These are phyloP conservation scores for Branchellion lobata DNA, from an alignment of 2,888 invertebrate genomes.

Conservation along the genomic window DNA sequence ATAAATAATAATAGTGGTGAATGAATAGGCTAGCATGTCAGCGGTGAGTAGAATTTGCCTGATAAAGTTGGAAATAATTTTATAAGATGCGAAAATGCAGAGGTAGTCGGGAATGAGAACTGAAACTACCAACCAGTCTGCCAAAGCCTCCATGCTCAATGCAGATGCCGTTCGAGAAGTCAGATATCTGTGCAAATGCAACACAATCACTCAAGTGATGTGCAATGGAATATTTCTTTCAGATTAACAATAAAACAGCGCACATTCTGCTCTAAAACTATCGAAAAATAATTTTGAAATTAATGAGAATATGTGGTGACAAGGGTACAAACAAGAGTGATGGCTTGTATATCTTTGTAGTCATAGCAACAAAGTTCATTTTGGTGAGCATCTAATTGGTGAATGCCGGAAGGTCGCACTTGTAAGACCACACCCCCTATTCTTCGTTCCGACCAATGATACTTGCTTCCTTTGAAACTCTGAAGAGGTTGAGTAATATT, in stretches of 20 bases:
- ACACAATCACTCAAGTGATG: not conserved
- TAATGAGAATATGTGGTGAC: no score
- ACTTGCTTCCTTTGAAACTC: constrained; percentile 87
- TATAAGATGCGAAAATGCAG: no score
- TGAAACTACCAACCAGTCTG: constrained; percentile 71
- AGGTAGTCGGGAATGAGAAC: no score
- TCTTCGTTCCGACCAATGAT: constrained; percentile 92
- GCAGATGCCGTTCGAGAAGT: constrained; percentile 79
- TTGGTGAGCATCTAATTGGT: constrained; percentile 83
- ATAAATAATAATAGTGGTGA: no score
- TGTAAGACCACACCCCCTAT: constrained; percentile 85
- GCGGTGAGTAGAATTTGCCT: no score
- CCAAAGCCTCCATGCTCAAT: constrained; percentile 88
- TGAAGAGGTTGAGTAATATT: constrained; percentile 62
- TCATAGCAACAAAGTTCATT: constrained; percentile 78
- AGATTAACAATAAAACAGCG: no score
- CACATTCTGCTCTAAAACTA: no score
- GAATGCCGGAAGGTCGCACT: constrained; percentile 86
- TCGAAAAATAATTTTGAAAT: no score
- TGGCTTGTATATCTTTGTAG: constrained; percentile 81
- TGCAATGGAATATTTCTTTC: no score
- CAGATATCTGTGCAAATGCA: constrained; percentile 68
- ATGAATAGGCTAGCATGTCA: no score
- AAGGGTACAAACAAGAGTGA: constrained; percentile 64
- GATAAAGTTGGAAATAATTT: no score